Conservation (phyloP, 2,888 invertebrate species). For the Hydrotaea diabolus region DNA sequence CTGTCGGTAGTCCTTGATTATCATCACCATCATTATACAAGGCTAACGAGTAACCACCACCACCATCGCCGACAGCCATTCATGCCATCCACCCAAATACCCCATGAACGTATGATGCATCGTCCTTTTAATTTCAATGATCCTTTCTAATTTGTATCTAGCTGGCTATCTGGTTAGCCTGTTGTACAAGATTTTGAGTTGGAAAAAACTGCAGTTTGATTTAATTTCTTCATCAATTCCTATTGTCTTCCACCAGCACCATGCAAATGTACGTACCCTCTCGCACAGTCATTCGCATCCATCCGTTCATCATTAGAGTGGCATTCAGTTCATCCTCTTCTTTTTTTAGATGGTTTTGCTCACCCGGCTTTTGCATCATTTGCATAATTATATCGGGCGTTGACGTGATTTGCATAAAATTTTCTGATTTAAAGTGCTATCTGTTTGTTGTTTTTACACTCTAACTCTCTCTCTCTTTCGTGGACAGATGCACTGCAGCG, state of each 20-base stretch:
- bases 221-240: conserved; percentile 66
- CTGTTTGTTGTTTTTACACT: conserved; percentile 50
- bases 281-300: conserved; percentile 19
- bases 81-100: background rate
- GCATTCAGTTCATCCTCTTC: background rate
- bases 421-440: conserved; percentile 46
- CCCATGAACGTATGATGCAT: no score
- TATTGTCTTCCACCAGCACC: conserved; percentile 57
- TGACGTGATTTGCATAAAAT: conserved; percentile 67
- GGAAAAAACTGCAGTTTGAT: conserved; percentile 53
- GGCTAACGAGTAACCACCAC: background rate
- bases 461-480: no score
- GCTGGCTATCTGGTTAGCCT: conserved; percentile 45
- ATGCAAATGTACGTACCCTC: no score
- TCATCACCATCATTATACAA: conserved; percentile 53
- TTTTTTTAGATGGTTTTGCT: background rate
- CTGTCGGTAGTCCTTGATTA: conserved; percentile 28
- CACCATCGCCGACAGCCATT: background rate
- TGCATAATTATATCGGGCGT: conserved; percentile 67
- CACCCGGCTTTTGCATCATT: conserved; percentile 43
- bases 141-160: conserved; percentile 30
- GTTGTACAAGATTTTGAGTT: conserved; percentile 17
- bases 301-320: background rate
- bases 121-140: conserved; percentile 18
- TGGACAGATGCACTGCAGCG: conserved; percentile 41